Evolutionary conservation across 2,888 invertebrate species (phyloP).

Genomic region (Bellardia bayeri): DNA sequence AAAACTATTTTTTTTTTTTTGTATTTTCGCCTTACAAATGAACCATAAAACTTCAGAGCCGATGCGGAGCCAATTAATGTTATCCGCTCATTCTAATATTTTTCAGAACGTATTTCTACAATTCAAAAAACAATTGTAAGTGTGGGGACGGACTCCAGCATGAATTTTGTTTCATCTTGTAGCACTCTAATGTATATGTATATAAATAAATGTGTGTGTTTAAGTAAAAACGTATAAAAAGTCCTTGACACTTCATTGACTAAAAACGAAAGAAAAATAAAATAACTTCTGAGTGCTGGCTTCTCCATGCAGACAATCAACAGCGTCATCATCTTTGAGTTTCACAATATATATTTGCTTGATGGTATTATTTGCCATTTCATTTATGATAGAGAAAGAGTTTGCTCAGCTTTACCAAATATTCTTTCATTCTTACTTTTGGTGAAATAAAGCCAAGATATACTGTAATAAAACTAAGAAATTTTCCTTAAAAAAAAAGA

Average conservation of each 20-base stretch:
- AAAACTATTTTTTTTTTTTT: too few relatives aligned
- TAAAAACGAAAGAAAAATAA: conserved; percentile 63
- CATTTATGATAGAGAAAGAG: conserved; percentile 16
- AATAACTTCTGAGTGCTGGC: conserved; percentile 23
- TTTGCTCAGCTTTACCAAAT: not conserved
- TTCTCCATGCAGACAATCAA: conserved; percentile 71
- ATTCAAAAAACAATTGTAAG: too few relatives aligned
- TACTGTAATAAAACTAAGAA: conserved; percentile 13
- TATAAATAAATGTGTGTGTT: not conserved
- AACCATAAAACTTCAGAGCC: too few relatives aligned
- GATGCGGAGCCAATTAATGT: too few relatives aligned
- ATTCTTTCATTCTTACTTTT: conserved; percentile 30
- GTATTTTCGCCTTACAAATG: too few relatives aligned
- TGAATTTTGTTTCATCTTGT: too few relatives aligned
- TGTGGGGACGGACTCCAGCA: too few relatives aligned
- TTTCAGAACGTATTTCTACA: too few relatives aligned
- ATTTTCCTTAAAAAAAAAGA: not conserved
- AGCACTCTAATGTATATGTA: too few relatives aligned
- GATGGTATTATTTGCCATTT: conserved; percentile 39
- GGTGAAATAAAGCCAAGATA: conserved; percentile 38
- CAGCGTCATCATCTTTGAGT: conserved; percentile 69
- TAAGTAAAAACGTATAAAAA: conserved; percentile 64
- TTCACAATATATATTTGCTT: conserved; percentile 49
- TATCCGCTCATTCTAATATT: too few relatives aligned
- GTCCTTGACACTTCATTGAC: conserved; percentile 77